phyloP scores from a whole-genome alignment of 2,113 vertebrate genomes.

The Casuarius casuarius region DNA sequence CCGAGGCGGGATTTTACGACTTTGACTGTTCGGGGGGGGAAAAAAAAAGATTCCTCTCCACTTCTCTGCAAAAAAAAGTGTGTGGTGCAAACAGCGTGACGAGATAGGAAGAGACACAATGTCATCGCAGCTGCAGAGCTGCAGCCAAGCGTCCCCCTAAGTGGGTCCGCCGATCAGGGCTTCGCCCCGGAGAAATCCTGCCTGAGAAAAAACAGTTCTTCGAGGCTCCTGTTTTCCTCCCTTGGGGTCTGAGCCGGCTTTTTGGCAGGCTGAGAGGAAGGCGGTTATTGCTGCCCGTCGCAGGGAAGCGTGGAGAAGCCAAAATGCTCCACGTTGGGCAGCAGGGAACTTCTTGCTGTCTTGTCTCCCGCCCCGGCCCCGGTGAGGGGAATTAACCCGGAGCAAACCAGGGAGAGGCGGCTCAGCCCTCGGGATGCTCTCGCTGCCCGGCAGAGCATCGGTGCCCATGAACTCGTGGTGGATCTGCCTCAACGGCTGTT shows the following conservation, averaged over 20 bases:
- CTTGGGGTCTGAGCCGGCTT: not conserved
- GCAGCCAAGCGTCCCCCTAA: not conserved
- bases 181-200: not conserved
- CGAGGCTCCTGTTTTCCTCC: rapidly evolving
- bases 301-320: not conserved
- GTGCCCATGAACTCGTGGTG: no score
- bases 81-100: not conserved
- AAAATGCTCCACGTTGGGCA: not conserved
- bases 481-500: rapidly evolving
- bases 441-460: no score
- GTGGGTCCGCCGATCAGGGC: not conserved
- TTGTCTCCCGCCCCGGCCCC: no score
- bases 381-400: not conserved
- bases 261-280: rapidly evolving
- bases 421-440: not conserved
- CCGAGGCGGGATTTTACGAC: not conserved
- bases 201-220: rapidly evolving
- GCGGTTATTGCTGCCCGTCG: rapidly evolving
- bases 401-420: not conserved
- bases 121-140: constrained; percentile 7
- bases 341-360: not conserved
- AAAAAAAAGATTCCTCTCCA: not conserved
- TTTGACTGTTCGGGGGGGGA: not conserved
- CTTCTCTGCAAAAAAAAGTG: not conserved
- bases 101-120: constrained; percentile 48